Evolutionary conservation across 1,140 invertebrate species (phyloP).

Genomic region (Neomicropteryx cornuta): DNA sequence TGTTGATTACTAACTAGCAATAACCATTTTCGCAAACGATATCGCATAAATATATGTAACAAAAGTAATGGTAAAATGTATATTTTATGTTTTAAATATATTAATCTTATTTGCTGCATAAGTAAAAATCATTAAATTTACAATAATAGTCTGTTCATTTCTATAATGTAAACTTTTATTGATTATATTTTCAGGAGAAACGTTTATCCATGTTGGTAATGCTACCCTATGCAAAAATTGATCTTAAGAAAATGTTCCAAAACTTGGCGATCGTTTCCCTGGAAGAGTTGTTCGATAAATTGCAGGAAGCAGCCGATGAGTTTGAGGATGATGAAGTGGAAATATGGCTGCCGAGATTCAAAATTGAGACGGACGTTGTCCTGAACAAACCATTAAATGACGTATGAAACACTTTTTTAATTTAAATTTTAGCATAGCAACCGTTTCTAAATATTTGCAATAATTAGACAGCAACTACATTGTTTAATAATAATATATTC

Average conservation of each 20-base stretch:
- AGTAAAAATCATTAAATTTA: no score
- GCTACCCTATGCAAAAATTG: conserved; percentile 42
- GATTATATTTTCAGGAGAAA: conserved; percentile 37
- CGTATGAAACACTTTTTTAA: conserved; percentile 26
- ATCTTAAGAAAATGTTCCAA: conserved; percentile 34
- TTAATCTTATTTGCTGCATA: no score
- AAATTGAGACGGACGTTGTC: conserved; percentile 49
- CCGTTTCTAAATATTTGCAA: background rate
- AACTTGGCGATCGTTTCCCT: conserved; percentile 44
- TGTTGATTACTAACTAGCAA: no score
- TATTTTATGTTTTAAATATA: no score
- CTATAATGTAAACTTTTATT: no score
- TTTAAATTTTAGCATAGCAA: conserved; percentile 3
- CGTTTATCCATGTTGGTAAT: conserved; percentile 57
- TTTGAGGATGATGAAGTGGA: conserved; percentile 49
- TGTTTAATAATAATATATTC: no score
- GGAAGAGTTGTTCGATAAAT: conserved; percentile 37
- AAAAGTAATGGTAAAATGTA: no score
- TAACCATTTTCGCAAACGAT: no score
- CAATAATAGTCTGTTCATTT: no score
- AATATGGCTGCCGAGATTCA: conserved; percentile 61
- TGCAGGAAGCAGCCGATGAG: conserved; percentile 31
- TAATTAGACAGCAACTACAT: background rate
- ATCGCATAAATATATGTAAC: no score
- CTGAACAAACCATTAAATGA: conserved; percentile 43